Base-by-base conservation (phyloP, 2,888 invertebrate species). In the Drosophila birchii region DNA sequence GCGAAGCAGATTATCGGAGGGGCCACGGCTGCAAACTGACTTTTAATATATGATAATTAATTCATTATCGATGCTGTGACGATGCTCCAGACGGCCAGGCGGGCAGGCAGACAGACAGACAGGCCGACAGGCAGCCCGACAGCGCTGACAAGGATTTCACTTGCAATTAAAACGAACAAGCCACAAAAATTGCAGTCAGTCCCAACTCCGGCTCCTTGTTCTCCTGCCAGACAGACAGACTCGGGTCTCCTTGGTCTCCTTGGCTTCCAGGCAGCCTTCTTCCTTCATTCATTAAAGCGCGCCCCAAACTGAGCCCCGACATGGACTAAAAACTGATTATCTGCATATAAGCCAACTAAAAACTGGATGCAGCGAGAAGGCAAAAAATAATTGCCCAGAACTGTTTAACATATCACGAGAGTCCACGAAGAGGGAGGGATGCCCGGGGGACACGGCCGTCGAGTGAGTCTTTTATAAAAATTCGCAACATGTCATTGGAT, bases 31-130 rank as follows among this genome's bases (percentile, higher is more conserved):
- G 68, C 78, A 57, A 80, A 70, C 88, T 77, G 78, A 88, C 80
- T 85, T 87, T 90, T 91, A 91, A 90, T 90, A 91, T 90, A 90
- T 90, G 91, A 90, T 90, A 90, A 90, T 91, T 90, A 91, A 90
- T 90, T 90, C 90, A 90, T 89, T 87, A 88, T 88, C 87, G 84
- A 90, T 81, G 90, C 76, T 78, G 76, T 69, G 86, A 86, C 83
- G 82, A 36, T 51, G 51, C 51, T 20, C 38, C 66, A 56, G 69
- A 45, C 59, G 54, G 39, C 39, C 66, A 74, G 78, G 56, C 54
- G 45, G 41, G 41, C 59, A 64, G 56, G 44, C 49, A 11, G 18
- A 18, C 39, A 9, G 39, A 39, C 39, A 34, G 41, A 11, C 39
- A 66, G 58, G 26, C 67, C 67, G 59, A 58, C 57, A 60, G 54